Conservation (phyloP, 2,888 invertebrate genomes). For the Deilephila porcellus region DNA sequence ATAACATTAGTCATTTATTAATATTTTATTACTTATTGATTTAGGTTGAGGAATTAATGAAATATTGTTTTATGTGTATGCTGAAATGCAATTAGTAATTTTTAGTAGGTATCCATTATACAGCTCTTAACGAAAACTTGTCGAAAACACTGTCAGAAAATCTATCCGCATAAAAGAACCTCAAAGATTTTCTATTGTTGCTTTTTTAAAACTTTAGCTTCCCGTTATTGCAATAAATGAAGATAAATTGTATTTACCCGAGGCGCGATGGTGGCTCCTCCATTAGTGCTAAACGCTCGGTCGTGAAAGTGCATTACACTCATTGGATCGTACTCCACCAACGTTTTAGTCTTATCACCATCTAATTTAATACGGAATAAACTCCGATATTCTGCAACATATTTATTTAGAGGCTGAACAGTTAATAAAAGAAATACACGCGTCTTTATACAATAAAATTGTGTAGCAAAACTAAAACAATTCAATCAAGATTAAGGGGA, state of each 20-base stretch:
- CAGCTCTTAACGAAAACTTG: not conserved
- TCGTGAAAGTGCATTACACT: slow-evolving; percentile 77
- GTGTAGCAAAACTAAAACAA: too few species aligned
- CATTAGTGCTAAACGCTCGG: slow-evolving; percentile 65
- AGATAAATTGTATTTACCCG: slow-evolving; percentile 49
- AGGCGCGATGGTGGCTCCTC: slow-evolving; percentile 62
- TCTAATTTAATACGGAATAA: slow-evolving; percentile 52
- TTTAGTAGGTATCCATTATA: not conserved
- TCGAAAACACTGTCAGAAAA: not conserved
- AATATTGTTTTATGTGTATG: not conserved
- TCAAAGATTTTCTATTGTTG: too few species aligned
- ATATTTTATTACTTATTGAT: too few species aligned
- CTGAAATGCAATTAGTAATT: not conserved
- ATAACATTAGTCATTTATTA: too few species aligned
- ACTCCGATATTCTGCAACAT: slow-evolving; percentile 54
- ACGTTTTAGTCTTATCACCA: slow-evolving; percentile 36
- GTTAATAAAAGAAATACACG: not conserved
- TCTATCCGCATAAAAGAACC: too few species aligned
- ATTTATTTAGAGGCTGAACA: not conserved
- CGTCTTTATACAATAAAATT: too few species aligned
- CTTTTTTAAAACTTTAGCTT: too few species aligned
- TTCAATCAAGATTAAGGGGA: too few species aligned
- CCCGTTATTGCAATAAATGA: too few species aligned
- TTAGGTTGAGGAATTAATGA: too few species aligned
- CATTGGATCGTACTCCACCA: slow-evolving; percentile 68